Evolutionary conservation across 2,797 vertebrate genomes (phyloP).

Genomic region (Tenualosa ilisha): DNA sequence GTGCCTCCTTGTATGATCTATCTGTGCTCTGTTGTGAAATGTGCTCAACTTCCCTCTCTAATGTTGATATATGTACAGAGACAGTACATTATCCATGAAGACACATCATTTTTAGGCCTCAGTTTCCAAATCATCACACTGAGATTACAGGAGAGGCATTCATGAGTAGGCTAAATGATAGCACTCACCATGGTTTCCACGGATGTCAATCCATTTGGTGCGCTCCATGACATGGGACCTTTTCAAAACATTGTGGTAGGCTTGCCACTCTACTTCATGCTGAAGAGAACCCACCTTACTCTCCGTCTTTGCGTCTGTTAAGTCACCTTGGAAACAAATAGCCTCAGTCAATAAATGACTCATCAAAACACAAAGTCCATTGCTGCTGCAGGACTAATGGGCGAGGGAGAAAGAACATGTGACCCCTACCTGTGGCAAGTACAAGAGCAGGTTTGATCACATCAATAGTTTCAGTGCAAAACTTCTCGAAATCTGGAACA

Average conservation of each 20-base stretch:
- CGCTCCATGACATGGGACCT: constrained; percentile 88
- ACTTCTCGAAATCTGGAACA: constrained; percentile 88
- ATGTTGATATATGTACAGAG: too few relatives aligned
- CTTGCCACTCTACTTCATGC: constrained; percentile 93
- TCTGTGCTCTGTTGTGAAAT: neutral
- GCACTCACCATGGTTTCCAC: constrained; percentile 92
- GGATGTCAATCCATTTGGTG: constrained; percentile 95
- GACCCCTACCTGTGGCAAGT: constrained; percentile 86
- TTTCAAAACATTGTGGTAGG: constrained; percentile 88
- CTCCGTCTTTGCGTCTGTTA: constrained; percentile 92
- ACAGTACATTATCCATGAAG: too few relatives aligned
- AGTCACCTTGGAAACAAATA: constrained; percentile 78
- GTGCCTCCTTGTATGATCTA: neutral
- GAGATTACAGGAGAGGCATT: neutral
- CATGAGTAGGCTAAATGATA: neutral
- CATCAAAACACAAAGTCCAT: neutral
- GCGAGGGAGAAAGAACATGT: neutral
- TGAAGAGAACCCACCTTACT: constrained; percentile 91
- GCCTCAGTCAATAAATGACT: neutral
- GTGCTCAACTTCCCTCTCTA: neutral
- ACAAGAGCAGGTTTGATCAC: constrained; percentile 88
- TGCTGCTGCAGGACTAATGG: neutral
- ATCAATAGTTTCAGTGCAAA: constrained; percentile 88
- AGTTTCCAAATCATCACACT: neutral
- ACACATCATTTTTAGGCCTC: neutral